A percentile compares a stretch with the other conserved stretches of the same genome.
Evolutionary conservation across 2,797 vertebrate genomes (phyloP).

Genomic region (Typhlichthys eigenmanni): DNA sequence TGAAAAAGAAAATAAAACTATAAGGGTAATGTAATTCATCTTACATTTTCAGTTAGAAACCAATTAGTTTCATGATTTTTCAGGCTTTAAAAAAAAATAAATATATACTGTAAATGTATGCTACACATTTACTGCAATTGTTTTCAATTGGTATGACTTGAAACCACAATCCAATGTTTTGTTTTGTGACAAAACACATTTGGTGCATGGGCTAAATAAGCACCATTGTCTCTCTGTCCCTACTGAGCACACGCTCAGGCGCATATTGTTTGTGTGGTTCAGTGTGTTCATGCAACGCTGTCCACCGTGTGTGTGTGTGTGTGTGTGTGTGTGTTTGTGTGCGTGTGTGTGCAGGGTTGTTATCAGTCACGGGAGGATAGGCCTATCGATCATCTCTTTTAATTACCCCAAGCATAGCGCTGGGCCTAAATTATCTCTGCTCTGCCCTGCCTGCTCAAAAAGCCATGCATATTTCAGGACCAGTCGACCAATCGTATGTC

Average conservation of each 20-base stretch:
- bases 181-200: no score
- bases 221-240: not conserved
- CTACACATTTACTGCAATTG: no score
- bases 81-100: no score
- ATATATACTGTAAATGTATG: no score
- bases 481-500: constrained; percentile 76
- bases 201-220: no score
- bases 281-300: constrained; percentile 1
- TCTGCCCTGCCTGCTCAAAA: constrained; percentile 74
- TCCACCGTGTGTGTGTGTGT: constrained; percentile 18
- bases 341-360: constrained; percentile 51
- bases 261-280: constrained; percentile 9
- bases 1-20: no score
- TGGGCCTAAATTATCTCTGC: constrained; percentile 85
- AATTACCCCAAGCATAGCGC: constrained; percentile 83
- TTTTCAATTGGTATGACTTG: no score
- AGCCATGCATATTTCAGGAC: constrained; percentile 85
- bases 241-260: constrained; percentile 1
- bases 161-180: no score
- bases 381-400: constrained; percentile 86
- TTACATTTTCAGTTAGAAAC: no score
- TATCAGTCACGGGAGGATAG: constrained; percentile 76
- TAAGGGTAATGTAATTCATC: no score
- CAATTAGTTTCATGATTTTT: no score
- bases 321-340: constrained; percentile 10